Base-by-base conservation (phyloP, 1,140 invertebrate genomes). In the Sipha flava region DNA sequence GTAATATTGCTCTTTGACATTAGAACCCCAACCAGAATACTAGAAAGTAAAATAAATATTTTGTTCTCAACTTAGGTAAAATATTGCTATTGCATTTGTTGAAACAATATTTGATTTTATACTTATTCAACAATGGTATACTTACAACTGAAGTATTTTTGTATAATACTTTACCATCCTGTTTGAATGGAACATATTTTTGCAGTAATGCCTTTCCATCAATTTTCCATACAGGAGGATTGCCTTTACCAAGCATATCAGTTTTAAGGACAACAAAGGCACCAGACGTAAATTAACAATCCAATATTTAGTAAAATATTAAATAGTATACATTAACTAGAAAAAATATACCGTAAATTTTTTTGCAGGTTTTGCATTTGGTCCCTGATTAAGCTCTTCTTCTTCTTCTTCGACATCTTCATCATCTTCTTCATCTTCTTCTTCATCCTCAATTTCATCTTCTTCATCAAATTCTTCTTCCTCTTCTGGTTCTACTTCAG, bases 161-260 rank as follows among this genome's bases (percentile, higher is more conserved):
- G 84, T 92, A 92, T 82, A 91, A 85, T 64, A 89, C 88, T 85
- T 90, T 90, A 59, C 89, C 90, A 85, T 90, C 88, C 84, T 91
- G 88, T 49, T 82, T 80, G 84, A 90, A 90, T 49, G 91, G 90
- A 85, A 92, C 88, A 85, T 90, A 93, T 85, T 93, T 93, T 85
- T 93, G 92, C 64, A 93, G 85, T 79, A 93, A 86, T 29, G 91
- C 91, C 87, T 92, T 93, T 47, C 92, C 92, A 87, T 93, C 91
- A 86, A 93, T 92, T 88, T 91, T 91, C 92, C 92, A 93, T 80
- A 93, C 87, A 82, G 89, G 90, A 75, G 90, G 86, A 84, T 90
- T 89, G 72, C 85, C 88, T 47, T 87, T 87, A 81, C 87, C 87
- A 57, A 82, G 72, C 23, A 90, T 87, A 84, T 91, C 90, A 80